Evolutionary conservation across 2,888 invertebrate genomes (phyloP).

Genomic region (Petrolisthes manimaculis): DNA sequence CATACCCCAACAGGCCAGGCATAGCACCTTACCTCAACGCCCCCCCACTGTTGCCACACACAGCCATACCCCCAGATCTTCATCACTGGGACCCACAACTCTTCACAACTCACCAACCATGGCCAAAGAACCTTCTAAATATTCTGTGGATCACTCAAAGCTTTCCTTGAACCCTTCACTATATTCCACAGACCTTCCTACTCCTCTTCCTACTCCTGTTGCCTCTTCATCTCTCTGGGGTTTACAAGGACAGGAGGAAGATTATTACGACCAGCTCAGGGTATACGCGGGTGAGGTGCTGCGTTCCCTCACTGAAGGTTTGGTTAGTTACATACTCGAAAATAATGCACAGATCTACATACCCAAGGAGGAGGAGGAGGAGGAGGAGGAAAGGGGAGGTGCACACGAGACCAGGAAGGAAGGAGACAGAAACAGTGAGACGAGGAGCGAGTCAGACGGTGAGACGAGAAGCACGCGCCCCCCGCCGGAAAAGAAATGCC

Average conservation of each 20-base stretch:
- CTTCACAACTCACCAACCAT: too few relatives aligned
- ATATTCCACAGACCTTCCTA: too few relatives aligned
- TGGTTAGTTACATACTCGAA: constrained; percentile 17
- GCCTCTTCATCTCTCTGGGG: too few relatives aligned
- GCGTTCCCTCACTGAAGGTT: not conserved
- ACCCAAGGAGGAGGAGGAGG: not conserved
- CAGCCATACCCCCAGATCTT: too few relatives aligned
- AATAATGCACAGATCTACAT: not conserved
- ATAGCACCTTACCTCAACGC: not conserved
- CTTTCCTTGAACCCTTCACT: too few relatives aligned
- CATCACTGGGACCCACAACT: too few relatives aligned
- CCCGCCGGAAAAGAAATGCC: too few relatives aligned
- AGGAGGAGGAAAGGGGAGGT: not conserved
- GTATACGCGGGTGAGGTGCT: constrained; percentile 25
- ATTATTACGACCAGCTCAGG: constrained; percentile 9
- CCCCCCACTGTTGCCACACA: too few relatives aligned
- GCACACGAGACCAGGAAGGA: not conserved
- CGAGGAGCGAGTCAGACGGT: too few relatives aligned
- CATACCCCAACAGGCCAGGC: not conserved
- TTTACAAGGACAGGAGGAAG: not conserved
- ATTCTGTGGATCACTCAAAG: too few relatives aligned
- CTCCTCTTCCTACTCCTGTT: not conserved
- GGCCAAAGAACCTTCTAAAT: not conserved
- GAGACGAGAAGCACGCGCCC: too few relatives aligned
- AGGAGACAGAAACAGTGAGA: not conserved